Base-by-base conservation (phyloP, 2,113 vertebrate species). In the Misgurnus mizolepis region DNA sequence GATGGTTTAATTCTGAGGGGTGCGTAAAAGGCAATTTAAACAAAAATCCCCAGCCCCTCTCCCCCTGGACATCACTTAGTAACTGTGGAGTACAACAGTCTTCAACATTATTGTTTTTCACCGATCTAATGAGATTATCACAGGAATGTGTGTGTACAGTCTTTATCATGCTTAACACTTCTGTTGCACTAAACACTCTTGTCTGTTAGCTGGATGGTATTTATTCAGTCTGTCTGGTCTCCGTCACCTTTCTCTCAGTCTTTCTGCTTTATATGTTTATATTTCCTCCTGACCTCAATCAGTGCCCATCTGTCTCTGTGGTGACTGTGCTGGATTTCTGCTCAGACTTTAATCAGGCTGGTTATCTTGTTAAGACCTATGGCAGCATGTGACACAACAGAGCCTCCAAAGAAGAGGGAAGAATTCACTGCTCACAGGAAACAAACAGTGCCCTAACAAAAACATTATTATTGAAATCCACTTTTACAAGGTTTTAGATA, bases 271-370 rank as follows among this genome's bases (percentile, higher is more conserved):
- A 49, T 27, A 11, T 45, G 40, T 58, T 17, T 67, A 40, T 14
- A 34, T 49, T 15, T 77, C 14, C 22, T 55, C 66, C 65, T 83
- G 85, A 84, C 87, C 86, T 83, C 72, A 83, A 85, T 86, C 82
- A 56, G 67, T 47, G 67, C 55, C 90, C 88, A 88, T 90, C 90
- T 92, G 91, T 74, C 67, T 50, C 76, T 61, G 53, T 27, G 68
- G 69, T 17, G 7, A 56, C 39, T 81, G 82, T 4, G 49, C 34
- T 43, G 70, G 70, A 58, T 58, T 47, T 71, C 49, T 39, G 49
- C 68, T 34, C 27, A 83, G 77, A 82, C 77, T 80, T 65, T 89
- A 91, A 89, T 86, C 75, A 84, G 83, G 82, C 82, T 78, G 87
- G 82, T 91, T 88, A 87, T 65, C 71, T 49, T 71, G 82, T 83